Evolutionary conservation across 2,797 vertebrate genomes (phyloP).

Genomic region (Myioborus melanocephalus): DNA sequence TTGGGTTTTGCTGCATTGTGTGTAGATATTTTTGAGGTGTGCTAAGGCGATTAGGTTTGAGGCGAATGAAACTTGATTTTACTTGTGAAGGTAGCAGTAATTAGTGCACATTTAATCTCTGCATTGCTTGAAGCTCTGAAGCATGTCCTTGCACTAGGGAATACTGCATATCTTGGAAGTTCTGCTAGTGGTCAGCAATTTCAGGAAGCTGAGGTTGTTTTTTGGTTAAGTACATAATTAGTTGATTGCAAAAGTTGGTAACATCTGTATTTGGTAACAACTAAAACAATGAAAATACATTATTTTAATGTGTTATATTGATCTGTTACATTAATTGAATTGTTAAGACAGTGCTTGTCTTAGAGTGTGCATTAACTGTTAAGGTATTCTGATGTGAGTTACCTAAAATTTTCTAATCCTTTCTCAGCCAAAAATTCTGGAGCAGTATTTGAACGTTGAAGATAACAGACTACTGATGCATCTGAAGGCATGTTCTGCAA

Average conservation of each 20-base stretch:
- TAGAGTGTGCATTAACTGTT: background rate
- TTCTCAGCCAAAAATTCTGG: slow-evolving; percentile 90
- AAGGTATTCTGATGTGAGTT: background rate
- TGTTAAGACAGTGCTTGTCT: background rate
- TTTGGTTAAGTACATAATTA: background rate
- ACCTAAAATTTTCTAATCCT: background rate
- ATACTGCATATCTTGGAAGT: background rate
- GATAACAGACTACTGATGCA: slow-evolving; percentile 87
- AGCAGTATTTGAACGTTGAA: slow-evolving; percentile 93
- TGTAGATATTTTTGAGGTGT: background rate
- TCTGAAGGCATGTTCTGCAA: slow-evolving; percentile 80
- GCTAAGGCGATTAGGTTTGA: background rate
- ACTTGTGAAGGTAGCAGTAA: background rate
- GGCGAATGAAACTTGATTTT: background rate
- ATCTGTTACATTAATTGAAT: background rate
- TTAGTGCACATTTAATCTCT: background rate
- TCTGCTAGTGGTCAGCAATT: background rate
- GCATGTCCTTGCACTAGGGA: background rate
- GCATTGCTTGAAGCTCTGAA: background rate
- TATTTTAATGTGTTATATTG: background rate
- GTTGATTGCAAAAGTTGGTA: background rate
- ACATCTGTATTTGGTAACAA: background rate
- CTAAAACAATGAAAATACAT: background rate
- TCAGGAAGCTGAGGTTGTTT: background rate
- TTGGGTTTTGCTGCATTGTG: background rate